Conservation (phyloP, 2,797 vertebrate species). For the Agapornis canus region DNA sequence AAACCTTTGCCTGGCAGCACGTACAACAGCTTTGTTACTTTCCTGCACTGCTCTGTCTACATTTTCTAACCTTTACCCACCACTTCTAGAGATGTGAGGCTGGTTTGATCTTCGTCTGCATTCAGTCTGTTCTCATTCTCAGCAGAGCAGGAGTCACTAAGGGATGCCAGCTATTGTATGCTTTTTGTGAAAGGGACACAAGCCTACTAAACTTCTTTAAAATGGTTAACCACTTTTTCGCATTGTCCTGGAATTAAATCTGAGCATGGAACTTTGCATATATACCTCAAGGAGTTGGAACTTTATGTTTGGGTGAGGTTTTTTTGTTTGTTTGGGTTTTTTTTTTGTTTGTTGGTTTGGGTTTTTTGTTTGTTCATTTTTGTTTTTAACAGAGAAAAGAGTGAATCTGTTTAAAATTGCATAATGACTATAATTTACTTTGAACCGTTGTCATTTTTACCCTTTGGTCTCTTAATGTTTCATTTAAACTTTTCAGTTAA, state of each 20-base stretch:
- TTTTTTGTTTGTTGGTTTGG: not conserved
- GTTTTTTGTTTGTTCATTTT: not conserved
- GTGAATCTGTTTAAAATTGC: not conserved
- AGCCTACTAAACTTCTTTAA: not conserved
- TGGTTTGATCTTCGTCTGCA: conserved; percentile 23
- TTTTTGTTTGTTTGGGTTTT: not conserved
- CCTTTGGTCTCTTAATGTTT: not conserved
- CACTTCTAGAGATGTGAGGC: not conserved
- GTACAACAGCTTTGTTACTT: conserved; percentile 20
- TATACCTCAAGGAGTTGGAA: not conserved
- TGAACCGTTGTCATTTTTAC: not conserved
- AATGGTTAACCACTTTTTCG: not conserved
- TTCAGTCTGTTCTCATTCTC: conserved; percentile 16
- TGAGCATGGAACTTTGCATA: not conserved
- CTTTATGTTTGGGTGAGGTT: not conserved
- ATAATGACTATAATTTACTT: not conserved
- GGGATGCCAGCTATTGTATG: not conserved
- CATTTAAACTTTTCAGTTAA: not conserved
- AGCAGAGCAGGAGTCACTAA: not conserved
- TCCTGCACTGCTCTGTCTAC: not conserved
- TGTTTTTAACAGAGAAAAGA: not conserved
- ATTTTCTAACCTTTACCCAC: conserved; percentile 24
- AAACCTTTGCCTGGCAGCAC: conserved; percentile 18
- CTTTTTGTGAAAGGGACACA: not conserved
- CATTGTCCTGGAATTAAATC: not conserved